These are phyloP conservation scores for Kryptopterus vitreolus DNA, from an alignment of 2,797 vertebrate species.

Conservation along the genomic window DNA sequence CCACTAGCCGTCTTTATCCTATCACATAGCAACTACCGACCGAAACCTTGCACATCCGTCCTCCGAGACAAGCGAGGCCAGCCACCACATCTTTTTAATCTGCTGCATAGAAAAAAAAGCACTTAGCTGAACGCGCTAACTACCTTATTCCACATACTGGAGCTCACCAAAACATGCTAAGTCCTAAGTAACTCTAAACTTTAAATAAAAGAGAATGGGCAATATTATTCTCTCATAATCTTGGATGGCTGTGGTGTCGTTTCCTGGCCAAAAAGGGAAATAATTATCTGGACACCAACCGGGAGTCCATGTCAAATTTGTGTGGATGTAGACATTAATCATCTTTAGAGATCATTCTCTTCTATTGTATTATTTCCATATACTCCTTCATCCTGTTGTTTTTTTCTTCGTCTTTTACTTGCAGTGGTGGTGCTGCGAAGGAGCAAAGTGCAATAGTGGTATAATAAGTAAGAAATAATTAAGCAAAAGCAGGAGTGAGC, in stretches of 20 bases:
- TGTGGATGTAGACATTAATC: neutral
- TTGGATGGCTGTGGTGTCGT: neutral
- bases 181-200: neutral
- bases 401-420: neutral
- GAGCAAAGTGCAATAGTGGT: neutral
- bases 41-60: neutral
- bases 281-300: neutral
- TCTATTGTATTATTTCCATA: neutral
- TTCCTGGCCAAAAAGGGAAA: neutral
- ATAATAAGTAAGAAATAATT: constrained; percentile 4
- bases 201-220: neutral
- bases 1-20: neutral
- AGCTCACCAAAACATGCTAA: neutral
- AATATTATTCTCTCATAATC: neutral
- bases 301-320: neutral
- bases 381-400: neutral
- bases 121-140: too few species aligned
- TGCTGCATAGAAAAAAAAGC: neutral
- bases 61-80: neutral
- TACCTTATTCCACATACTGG: neutral
- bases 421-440: neutral
- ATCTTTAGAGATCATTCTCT: neutral
- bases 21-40: neutral
- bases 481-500: neutral
- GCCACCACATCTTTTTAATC: neutral